Evolutionary conservation across 2,113 vertebrate species (phyloP).

Genomic region (Nothoprocta pentlandii): DNA sequence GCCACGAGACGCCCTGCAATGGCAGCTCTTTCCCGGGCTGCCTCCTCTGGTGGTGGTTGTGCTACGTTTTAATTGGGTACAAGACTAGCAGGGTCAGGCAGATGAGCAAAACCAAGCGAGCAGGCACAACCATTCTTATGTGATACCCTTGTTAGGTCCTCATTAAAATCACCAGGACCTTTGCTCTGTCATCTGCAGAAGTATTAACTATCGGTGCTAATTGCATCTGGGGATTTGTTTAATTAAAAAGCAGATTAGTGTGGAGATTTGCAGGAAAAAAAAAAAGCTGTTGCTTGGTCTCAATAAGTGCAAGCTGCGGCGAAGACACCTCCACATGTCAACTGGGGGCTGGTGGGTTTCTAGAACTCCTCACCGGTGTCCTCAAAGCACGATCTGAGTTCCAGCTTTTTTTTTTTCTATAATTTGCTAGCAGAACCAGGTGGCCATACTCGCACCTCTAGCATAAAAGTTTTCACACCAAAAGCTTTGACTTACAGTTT

Average conservation of each 20-base stretch:
- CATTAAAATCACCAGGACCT: neutral
- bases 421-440: neutral
- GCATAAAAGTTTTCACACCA: neutral
- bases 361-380: neutral
- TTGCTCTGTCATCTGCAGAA: neutral
- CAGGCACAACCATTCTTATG: neutral
- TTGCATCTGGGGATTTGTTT: neutral
- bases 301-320: neutral
- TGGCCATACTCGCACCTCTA: neutral
- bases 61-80: neutral
- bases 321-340: neutral
- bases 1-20: neutral
- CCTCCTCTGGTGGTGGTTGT: neutral
- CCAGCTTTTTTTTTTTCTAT: neutral
- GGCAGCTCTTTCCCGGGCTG: neutral
- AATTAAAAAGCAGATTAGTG: neutral
- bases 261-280: neutral
- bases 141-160: fast-evolving
- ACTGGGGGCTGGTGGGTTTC: neutral
- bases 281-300: neutral
- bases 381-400: neutral
- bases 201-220: neutral
- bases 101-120: neutral
- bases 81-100: neutral
- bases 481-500: neutral